These are phyloP conservation scores for Platynereis dumerilii DNA, from an alignment of 2,888 invertebrate genomes.

Conservation along the genomic window DNA sequence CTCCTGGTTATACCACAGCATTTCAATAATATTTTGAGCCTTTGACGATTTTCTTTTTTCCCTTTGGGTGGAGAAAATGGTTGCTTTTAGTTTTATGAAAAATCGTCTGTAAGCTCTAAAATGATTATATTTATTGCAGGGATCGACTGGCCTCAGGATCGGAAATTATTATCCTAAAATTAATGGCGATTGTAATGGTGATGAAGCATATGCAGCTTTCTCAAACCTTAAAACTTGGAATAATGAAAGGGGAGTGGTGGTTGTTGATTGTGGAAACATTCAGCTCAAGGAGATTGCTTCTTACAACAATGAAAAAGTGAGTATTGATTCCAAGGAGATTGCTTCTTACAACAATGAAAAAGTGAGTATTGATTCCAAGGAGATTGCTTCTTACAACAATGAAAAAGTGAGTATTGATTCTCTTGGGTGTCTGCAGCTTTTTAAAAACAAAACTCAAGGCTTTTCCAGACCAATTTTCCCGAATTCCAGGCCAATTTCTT, in stretches of 20 bases:
- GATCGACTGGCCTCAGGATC: conserved; percentile 46
- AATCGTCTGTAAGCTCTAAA: too few species aligned
- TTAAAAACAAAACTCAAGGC: too few species aligned
- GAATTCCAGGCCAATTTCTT: too few species aligned
- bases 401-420: conserved; percentile 38
- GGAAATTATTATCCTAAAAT: conserved; percentile 32
- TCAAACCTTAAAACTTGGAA: conserved; percentile 39
- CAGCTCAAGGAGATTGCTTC: conserved; percentile 36
- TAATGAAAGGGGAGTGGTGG: conserved; percentile 43
- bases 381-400: conserved; percentile 35
- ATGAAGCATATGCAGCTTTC: conserved; percentile 33
- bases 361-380: conserved; percentile 37
- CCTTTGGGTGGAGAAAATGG: too few species aligned
- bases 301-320: conserved; percentile 35
- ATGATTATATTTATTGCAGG: conserved; percentile 20
- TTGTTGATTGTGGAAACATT: conserved; percentile 36
- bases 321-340: conserved; percentile 38
- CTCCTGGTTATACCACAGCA: too few species aligned
- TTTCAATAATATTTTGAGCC: too few species aligned
- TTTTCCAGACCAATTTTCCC: too few species aligned
- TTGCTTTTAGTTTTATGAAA: too few species aligned
- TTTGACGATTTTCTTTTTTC: too few species aligned
- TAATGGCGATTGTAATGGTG: conserved; percentile 24
- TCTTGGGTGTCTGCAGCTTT: too few species aligned
- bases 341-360: conserved; percentile 33